Percentiles rank a stretch among this genome's conserved stretches.
Conservation (phyloP, 2,797 vertebrate species). For the Amblyopsis hoosieri region DNA sequence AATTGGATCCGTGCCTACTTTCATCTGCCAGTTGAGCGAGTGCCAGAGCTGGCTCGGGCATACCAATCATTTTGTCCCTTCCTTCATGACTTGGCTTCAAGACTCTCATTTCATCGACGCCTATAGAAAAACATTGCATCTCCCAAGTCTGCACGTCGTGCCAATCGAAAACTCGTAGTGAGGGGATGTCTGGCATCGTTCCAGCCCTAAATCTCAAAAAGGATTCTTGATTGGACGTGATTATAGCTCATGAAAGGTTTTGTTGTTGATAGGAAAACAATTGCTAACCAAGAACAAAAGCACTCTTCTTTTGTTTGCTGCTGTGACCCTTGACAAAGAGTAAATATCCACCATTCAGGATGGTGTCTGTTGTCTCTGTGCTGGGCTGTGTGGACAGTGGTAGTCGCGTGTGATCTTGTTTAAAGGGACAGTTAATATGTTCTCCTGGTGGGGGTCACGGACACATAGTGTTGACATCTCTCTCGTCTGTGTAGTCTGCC, state of each 20-base stretch:
- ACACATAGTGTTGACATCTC: neutral
- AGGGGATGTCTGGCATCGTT: conserved; percentile 28
- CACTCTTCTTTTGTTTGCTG: too few relatives aligned
- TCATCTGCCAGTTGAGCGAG: conserved; percentile 71
- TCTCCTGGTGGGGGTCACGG: neutral
- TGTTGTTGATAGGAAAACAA: neutral
- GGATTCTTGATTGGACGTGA: conserved; percentile 5
- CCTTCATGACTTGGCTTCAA: conserved; percentile 63
- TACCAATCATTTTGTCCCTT: conserved; percentile 68
- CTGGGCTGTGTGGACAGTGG: neutral
- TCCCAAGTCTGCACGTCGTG: neutral
- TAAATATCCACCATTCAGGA: conserved; percentile 1
- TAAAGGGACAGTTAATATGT: neutral
- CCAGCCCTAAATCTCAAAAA: conserved; percentile 16
- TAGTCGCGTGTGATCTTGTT: neutral
- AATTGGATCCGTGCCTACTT: conserved; percentile 62
- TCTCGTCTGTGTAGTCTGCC: conserved; percentile 1
- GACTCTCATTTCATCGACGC: conserved; percentile 38
- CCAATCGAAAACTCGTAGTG: neutral
- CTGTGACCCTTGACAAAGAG: too few relatives aligned
- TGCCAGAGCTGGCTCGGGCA: conserved; percentile 59
- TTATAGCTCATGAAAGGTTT: conserved; percentile 9
- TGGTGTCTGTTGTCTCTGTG: conserved; percentile 9
- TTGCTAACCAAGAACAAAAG: too few relatives aligned
- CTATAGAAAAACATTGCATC: conserved; percentile 34